Evolutionary conservation across 2,888 invertebrate species (phyloP).

Genomic region (Drosophila recens): DNA sequence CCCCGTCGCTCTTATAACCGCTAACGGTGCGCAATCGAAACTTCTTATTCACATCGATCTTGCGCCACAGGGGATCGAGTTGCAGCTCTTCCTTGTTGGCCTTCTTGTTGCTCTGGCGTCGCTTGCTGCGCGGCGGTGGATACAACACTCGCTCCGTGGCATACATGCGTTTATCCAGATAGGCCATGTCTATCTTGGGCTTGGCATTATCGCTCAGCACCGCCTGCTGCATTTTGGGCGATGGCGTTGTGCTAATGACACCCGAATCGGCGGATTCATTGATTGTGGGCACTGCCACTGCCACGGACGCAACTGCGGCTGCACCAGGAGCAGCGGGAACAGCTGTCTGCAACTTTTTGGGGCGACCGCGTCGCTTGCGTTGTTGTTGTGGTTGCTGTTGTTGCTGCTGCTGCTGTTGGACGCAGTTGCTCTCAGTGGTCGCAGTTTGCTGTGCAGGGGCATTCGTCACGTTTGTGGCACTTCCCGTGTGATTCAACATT

Average conservation of each 20-base stretch:
- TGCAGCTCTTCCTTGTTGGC: slow-evolving; percentile 86
- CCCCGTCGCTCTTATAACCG: slow-evolving; percentile 88
- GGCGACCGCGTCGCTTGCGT: slow-evolving; percentile 83
- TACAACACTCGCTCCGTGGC: slow-evolving; percentile 91
- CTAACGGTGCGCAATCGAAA: slow-evolving; percentile 87
- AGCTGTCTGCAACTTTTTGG: slow-evolving; percentile 73
- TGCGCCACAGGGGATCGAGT: slow-evolving; percentile 88
- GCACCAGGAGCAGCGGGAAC: slow-evolving; percentile 13
- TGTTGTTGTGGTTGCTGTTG: slow-evolving; percentile 69
- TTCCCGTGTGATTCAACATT: slow-evolving; percentile 86
- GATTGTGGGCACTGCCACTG: slow-evolving; percentile 81
- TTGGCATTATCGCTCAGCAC: slow-evolving; percentile 65
- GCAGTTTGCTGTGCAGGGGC: slow-evolving; percentile 82
- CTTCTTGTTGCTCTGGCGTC: slow-evolving; percentile 87
- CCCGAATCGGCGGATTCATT: slow-evolving; percentile 95
- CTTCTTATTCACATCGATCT: slow-evolving; percentile 88
- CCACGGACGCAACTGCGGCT: slow-evolving; percentile 8
- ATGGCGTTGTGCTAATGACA: slow-evolving; percentile 87
- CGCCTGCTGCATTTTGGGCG: slow-evolving; percentile 87
- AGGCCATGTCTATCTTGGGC: slow-evolving; percentile 84
- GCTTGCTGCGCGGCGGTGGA: slow-evolving; percentile 91
- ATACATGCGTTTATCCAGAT: slow-evolving; percentile 89
- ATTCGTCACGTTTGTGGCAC: slow-evolving; percentile 78
- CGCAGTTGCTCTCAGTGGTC: slow-evolving; percentile 4
- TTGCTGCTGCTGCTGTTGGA: slow-evolving; percentile 76